A percentile compares a stretch with the other conserved stretches of the same genome.
phyloP scores from a whole-genome alignment of 2,888 invertebrate genomes.

The Acronicta leporina region DNA sequence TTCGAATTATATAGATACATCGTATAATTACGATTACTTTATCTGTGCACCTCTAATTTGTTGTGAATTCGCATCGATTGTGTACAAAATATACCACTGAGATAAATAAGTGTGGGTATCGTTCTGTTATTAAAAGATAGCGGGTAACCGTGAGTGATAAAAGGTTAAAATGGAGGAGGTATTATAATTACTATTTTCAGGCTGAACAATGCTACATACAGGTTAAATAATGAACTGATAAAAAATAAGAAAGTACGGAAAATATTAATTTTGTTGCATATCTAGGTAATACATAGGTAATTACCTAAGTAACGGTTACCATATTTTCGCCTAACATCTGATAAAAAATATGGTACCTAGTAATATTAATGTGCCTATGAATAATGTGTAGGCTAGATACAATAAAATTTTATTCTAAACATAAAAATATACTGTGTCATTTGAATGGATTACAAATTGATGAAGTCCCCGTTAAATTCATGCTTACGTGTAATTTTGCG shows the following conservation, averaged over 20 bases:
- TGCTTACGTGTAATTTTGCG: conserved; percentile 4
- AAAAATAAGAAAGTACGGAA: no score
- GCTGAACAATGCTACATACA: no score
- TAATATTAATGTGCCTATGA: no score
- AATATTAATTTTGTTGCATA: no score
- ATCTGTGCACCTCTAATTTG: conserved; percentile 62
- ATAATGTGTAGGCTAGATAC: no score
- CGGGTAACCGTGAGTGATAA: conserved; percentile 15
- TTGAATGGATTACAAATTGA: conserved; percentile 6
- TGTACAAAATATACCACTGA: conserved; percentile 58
- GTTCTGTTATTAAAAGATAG: conserved; percentile 63
- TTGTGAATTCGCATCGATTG: conserved; percentile 66
- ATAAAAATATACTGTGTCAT: no score
- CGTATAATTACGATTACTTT: conserved; percentile 49
- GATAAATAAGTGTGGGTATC: conserved; percentile 54
- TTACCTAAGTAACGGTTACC: no score
- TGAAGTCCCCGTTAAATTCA: conserved; percentile 14
- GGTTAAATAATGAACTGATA: no score
- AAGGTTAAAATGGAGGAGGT: conserved; percentile 30
- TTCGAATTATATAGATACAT: conserved; percentile 36
- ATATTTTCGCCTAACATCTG: no score
- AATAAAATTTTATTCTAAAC: no score
- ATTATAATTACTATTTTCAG: not conserved
- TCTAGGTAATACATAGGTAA: no score
- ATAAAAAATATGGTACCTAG: no score